Evolutionary conservation across 2,888 invertebrate species (phyloP), one percentile per base, ranked within the genome.

Genomic region (Selenia dentaria): DNA sequence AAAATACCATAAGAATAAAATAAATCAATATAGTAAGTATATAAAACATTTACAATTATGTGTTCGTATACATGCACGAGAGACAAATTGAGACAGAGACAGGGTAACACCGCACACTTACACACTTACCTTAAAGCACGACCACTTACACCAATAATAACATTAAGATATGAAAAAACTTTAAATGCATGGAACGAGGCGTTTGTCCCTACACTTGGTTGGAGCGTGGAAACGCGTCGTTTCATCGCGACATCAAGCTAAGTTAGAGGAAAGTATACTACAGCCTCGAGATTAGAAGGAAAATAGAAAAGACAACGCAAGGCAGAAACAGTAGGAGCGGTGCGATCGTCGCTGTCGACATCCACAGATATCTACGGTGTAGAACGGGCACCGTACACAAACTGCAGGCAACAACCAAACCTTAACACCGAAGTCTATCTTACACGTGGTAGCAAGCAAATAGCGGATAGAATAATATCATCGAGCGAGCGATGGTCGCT

Each of bases 361-460:
- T 78, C 78, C 81, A 79, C 72, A 73, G 60, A 66, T 64, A 70
- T 57, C 67, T 72, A 76, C 65, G 57, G 64, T 67, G 65, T 76
- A 76, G 71, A 67, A 76, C 64, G 63, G 72, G 73, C 81, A 74
- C 73, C 75, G 74, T 72, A 73, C 74, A 74, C 78, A 71, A 71
- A 80, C 74, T 67, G 76, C 87, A 83, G 85, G 88, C 88, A 86
- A 88, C 88, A 85, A 87, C 74, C 84, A 82, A 79, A 81, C 83
- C 77, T 77, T 76, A 79, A 79, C 75, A 85, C 77, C 74, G 83
- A 86, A 83, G 81, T 83, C 83, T 78, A 86, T 35, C 25, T 69
- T 72, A 83, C 80, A 87, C 81, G 85, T 85, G 84, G 80, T 83
- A 86, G 88, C 89, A 90, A 90, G 90, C 90, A 83, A 79, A 69